Base-by-base conservation (phyloP, 30 jellyfish, hydroid and myxozoan species). In the Turritopsis rubra region DNA sequence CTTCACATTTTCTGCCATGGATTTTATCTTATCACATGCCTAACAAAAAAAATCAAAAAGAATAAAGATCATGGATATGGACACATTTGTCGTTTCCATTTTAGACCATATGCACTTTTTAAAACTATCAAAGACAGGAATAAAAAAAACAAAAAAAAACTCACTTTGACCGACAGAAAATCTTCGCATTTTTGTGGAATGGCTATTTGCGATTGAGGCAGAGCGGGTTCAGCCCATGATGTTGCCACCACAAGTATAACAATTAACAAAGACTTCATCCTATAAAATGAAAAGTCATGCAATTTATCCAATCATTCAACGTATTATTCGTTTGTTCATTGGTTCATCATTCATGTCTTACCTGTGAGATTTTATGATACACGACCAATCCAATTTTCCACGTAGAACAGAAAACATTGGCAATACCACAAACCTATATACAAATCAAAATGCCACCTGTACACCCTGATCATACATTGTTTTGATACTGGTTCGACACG, bases 151-250 rank as follows among this genome's bases (percentile, higher is more conserved):
- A n/a, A n/a, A n/a, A n/a, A n/a, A n/a, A 68, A n/a, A 27, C 30
- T 68, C 30, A 68, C 77, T 27, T 68, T 68, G 19, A 68, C 77
- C 16, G 77, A 68, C 30, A 68, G 19, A 0, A 68, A 23, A 1
- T 68, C 77, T 23, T 68, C 77, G 77, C 77, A 68, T 68, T 68
- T 68, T 19, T 68, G 77, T 68, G 77, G 77, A 27, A 68, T 68
- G 28, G 28, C 30, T 27, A 68, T 1, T n/a, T n/a, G 77, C 8
- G 28, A 23, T 68, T 68, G 31, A n/a, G 77, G 77, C 0, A 8
- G 0, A 16, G 28, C 31, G 0, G 77, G 77, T 19, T 16, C 17
- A 16, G 77, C 31, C 28, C 31, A 27, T 68, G 77, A 8, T n/a
- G 77, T 27, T 22, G 77, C 77, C 16, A 27, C 28, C 30, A 22